These are phyloP conservation scores for Cacatua alba DNA, from an alignment of 2,113 vertebrate genomes.

Conservation along the genomic window DNA sequence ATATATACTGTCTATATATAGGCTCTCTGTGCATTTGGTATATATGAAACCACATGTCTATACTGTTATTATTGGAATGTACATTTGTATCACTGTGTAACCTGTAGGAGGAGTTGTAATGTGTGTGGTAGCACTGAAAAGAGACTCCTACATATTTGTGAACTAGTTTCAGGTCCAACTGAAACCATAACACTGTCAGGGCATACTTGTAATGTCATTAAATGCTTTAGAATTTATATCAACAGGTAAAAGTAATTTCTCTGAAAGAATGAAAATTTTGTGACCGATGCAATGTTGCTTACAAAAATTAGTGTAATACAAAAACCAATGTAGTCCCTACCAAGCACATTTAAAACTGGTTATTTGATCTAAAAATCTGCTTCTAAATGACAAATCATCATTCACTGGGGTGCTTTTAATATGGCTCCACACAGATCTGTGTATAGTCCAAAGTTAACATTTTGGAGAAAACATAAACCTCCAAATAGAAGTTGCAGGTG, in stretches of 20 bases:
- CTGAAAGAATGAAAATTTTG: background rate
- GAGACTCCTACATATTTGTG: background rate
- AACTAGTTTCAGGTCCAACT: background rate
- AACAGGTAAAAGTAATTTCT: background rate
- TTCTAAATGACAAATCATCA: background rate
- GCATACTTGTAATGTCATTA: background rate
- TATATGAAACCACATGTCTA: background rate
- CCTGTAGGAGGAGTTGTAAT: background rate
- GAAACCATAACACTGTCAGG: background rate
- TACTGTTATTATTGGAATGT: slow-evolving; percentile 3
- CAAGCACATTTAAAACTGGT: background rate
- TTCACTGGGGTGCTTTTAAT: background rate
- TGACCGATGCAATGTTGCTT: background rate
- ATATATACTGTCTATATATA: slow-evolving; percentile 42
- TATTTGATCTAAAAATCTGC: background rate
- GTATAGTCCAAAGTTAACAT: background rate
- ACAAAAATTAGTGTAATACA: background rate
- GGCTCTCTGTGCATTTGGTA: background rate
- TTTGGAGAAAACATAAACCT: background rate
- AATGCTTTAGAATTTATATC: background rate
- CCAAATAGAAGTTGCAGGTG: background rate
- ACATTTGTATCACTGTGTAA: background rate
- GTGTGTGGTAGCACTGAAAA: background rate
- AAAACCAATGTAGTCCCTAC: background rate
- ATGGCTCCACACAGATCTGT: background rate